Evolutionary conservation across 1,140 invertebrate genomes (phyloP).

Genomic region (Leptopilina boulardi): DNA sequence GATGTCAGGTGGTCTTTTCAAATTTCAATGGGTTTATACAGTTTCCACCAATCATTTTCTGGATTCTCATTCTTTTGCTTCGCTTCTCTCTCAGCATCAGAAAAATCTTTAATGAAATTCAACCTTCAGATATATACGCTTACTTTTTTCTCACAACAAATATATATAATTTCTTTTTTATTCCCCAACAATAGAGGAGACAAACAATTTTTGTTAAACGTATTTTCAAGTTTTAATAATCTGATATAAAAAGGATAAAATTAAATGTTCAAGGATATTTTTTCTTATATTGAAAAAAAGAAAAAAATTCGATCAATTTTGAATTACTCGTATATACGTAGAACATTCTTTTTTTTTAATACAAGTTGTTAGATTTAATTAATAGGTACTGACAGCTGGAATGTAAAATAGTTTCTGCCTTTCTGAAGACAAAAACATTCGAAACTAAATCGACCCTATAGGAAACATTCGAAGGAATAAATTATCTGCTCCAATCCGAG

Average conservation of each 20-base stretch:
- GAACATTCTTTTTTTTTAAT: no score
- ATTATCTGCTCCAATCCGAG: constrained; percentile 63
- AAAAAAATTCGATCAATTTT: no score
- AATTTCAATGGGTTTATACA: neutral
- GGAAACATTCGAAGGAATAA: constrained; percentile 56
- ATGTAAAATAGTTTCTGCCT: constrained; percentile 37
- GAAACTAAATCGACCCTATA: constrained; percentile 54
- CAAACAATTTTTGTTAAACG: neutral
- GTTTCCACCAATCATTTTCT: constrained; percentile 17
- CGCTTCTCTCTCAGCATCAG: neutral
- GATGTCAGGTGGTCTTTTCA: constrained; percentile 31
- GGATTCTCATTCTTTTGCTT: neutral
- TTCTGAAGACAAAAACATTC: constrained; percentile 55
- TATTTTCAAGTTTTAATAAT: neutral
- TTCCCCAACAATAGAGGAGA: neutral
- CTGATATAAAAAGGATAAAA: neutral
- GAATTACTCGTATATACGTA: no score
- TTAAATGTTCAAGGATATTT: neutral
- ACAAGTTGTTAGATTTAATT: neutral
- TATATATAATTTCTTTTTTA: constrained; percentile 6
- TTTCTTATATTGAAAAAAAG: no score
- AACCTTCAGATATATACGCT: constrained; percentile 3
- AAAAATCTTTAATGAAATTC: constrained; percentile 23
- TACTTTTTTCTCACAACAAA: neutral
- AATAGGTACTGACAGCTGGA: constrained; percentile 3